phyloP scores from a whole-genome alignment of 64 coral and sea anemone species.

The Pocillopora damicornis region DNA sequence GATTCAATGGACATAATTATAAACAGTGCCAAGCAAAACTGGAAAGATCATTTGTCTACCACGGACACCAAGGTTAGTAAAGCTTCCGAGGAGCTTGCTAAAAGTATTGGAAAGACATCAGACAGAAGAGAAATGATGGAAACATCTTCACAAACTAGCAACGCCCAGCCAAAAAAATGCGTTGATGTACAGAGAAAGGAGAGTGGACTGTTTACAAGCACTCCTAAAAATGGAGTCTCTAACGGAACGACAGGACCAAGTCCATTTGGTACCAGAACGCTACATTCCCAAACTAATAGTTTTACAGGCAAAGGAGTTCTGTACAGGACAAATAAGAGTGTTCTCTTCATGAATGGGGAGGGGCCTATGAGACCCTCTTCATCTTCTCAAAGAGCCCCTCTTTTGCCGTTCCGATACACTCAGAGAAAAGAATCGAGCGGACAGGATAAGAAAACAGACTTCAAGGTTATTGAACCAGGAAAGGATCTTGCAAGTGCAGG shows the following conservation, averaged over 20 bases:
- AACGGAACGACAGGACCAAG: background rate
- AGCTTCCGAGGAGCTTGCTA: conserved; percentile 30
- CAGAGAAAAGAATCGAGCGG: conserved; percentile 35
- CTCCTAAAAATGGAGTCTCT: background rate
- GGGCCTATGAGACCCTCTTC: conserved; percentile 17
- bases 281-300: conserved; percentile 12
- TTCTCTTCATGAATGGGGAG: conserved; percentile 12
- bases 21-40: conserved; percentile 43
- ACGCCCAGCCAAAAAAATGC: background rate
- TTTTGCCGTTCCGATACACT: conserved; percentile 61
- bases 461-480: conserved; percentile 66
- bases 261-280: conserved; percentile 1
- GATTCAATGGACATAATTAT: conserved; percentile 51
- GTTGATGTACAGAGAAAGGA: background rate
- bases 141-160: background rate
- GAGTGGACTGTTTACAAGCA: background rate
- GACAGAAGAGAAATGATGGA: background rate
- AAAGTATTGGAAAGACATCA: conserved; percentile 20
- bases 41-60: conserved; percentile 42
- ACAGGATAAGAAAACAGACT: conserved; percentile 22
- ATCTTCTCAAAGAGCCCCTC: conserved; percentile 24
- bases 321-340: conserved; percentile 2
- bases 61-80: background rate
- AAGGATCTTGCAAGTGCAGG: conserved; percentile 87
- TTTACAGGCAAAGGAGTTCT: conserved; percentile 15